Conservation (phyloP, 2,888 invertebrate genomes). For the Gisinianus flammeolus region DNA sequence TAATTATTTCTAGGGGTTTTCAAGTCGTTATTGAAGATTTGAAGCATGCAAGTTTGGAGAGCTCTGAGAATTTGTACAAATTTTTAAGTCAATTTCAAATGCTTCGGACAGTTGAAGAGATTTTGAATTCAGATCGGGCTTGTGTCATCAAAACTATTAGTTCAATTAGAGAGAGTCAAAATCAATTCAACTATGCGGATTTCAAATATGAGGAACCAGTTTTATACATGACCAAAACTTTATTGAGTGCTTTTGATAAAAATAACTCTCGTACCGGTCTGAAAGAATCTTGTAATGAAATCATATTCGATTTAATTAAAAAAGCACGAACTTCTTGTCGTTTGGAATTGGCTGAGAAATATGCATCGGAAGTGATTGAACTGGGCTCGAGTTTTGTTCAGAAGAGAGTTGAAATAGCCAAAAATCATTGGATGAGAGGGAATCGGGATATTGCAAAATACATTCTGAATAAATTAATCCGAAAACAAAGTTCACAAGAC, state of each 20-base stretch:
- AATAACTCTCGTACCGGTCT: neutral
- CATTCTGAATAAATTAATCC: conserved; percentile 62
- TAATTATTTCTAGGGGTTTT: conserved; percentile 35
- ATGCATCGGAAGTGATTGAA: conserved; percentile 56
- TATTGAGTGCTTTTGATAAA: conserved; percentile 63
- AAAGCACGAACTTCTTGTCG: conserved; percentile 66
- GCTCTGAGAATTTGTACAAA: conserved; percentile 77
- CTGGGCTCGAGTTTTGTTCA: neutral
- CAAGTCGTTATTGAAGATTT: conserved; percentile 61
- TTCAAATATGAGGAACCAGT: conserved; percentile 76
- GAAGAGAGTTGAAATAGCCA: conserved; percentile 66
- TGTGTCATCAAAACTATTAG: conserved; percentile 68
- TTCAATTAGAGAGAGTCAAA: conserved; percentile 65
- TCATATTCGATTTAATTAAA: conserved; percentile 52
- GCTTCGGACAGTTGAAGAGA: conserved; percentile 72
- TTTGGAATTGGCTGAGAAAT: conserved; percentile 66
- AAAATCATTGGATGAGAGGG: conserved; percentile 66
- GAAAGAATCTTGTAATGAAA: conserved; percentile 40
- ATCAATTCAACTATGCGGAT: conserved; percentile 61
- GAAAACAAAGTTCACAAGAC: conserved; percentile 58
- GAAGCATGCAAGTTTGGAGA: conserved; percentile 75
- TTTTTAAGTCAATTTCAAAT: conserved; percentile 73
- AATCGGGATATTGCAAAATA: conserved; percentile 64
- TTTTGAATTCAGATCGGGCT: neutral
- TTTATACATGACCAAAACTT: conserved; percentile 72